Base-by-base conservation (phyloP, 2,113 vertebrate genomes). In the Dromas ardeola region DNA sequence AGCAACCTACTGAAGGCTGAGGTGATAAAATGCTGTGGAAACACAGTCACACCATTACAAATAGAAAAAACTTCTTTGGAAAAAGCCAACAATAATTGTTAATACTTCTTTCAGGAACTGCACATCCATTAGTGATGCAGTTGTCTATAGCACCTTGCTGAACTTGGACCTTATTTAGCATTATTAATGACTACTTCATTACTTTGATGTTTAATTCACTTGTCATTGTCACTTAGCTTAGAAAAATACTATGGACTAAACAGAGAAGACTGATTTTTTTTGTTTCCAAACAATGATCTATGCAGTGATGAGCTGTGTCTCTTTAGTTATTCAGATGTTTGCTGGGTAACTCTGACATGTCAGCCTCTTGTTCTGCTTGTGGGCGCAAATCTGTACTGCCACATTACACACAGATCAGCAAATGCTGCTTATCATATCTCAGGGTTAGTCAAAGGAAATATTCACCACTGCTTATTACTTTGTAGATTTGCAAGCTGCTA, bases 181-280 rank as follows among this genome's bases (percentile, higher is more conserved):
- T 81, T 53, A 62, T 34, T 45, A 58, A 38, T 59, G 38, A 27
- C 34, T 85, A 77, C 26, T 73, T 80, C 20, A n/a, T 77, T 90
- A 72, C 32, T 88, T 80, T 62, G 59, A 66, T 89, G 16, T 65
- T 93, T 83, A 80, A 73, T 83, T 90, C 17, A 19, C 27, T 77
- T 61, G 53, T 63, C 29, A 42, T 47, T 63, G 16, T 62, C 16
- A 43, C 32, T 70, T 65, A 77, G n/a, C 50, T 59, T 83, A 82
- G 62, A 71, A 73, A 82, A 82, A 73, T 15, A 45, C 21, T 21
- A 40, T 9, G 11, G 19, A 26, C 27, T 53, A 63, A 93, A 26
- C 22, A 87, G 19, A 81, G 29, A 36, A 34, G 55, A 25, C 42
- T 40, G 29, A 11, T 22, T 69, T 95, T 82, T 69, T 92, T 82